Conservation (phyloP, 2,113 vertebrate genomes). For the Lathamus discolor region DNA sequence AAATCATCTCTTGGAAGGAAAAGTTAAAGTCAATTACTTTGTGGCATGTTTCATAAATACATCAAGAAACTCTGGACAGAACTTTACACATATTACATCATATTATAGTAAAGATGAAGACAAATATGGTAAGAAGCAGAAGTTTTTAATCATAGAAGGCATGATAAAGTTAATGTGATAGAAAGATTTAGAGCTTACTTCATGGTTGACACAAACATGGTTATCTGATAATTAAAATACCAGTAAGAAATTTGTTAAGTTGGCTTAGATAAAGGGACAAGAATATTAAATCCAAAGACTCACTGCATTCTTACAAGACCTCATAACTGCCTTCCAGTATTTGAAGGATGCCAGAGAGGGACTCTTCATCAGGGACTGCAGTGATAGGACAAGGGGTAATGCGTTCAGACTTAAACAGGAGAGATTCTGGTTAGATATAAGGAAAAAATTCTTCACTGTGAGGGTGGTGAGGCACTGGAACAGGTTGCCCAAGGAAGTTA, state of each 20-base stretch:
- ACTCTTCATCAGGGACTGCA: neutral
- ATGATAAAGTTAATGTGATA: neutral
- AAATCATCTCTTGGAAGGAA: slow-evolving; percentile 36
- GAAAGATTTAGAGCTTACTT: neutral
- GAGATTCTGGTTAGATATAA: neutral
- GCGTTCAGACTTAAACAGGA: neutral
- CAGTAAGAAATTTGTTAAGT: neutral
- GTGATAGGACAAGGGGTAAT: neutral
- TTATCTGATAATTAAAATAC: neutral
- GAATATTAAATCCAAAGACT: neutral
- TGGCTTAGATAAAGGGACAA: neutral
- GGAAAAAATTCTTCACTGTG: neutral
- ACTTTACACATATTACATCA: neutral
- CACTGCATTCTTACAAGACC: neutral
- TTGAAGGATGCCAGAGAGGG: neutral
- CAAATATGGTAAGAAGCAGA: neutral
- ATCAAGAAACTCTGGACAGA: neutral
- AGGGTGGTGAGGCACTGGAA: neutral
- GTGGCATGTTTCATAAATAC: neutral
- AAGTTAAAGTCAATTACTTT: slow-evolving; percentile 46
- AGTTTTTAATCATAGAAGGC: neutral
- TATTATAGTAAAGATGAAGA: neutral
- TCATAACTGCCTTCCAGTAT: neutral
- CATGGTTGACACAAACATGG: neutral
- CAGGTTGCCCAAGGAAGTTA: neutral